Conservation (phyloP, 2,113 vertebrate species). For the Ploceus nigricollis region DNA sequence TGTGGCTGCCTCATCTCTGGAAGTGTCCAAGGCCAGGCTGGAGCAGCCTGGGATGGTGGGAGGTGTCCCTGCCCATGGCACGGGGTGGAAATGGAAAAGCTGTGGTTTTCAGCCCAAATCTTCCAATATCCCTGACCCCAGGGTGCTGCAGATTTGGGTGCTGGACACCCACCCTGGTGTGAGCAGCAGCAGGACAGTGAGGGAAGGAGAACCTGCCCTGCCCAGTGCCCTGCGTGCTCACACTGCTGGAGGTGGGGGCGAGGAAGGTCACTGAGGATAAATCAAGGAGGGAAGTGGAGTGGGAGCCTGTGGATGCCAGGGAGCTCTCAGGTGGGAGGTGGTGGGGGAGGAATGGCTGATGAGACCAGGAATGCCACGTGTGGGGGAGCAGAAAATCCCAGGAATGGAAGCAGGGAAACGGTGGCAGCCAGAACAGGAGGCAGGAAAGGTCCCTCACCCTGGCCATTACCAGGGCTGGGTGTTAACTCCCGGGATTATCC, state of each 20-base stretch:
- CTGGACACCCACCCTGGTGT: not conserved
- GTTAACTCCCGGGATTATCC: conserved; percentile 10
- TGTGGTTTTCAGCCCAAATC: not conserved
- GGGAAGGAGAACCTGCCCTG: not conserved
- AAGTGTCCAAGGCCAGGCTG: rapidly evolving
- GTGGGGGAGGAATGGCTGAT: not conserved
- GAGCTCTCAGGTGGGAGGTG: conserved; percentile 26
- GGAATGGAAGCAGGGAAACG: not conserved
- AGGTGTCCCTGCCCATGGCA: not conserved
- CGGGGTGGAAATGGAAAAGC: rapidly evolving
- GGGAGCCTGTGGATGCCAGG: conserved; percentile 40
- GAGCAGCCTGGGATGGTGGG: not conserved
- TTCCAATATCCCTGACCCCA: not conserved
- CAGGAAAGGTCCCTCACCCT: conserved; percentile 49
- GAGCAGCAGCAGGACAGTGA: not conserved
- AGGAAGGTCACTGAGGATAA: conserved; percentile 65
- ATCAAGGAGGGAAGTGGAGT: conserved; percentile 61
- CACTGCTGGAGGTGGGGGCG: conserved; percentile 58
- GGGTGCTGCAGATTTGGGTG: not conserved
- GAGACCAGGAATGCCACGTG: not conserved
- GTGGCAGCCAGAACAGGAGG: conserved; percentile 41
- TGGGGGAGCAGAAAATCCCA: not conserved
- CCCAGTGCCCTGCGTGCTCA: not conserved
- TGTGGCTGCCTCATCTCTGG: not conserved
- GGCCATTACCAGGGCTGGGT: not conserved